A percentile compares a stretch with the other conserved stretches of the same genome.
Conservation (phyloP, 2,113 vertebrate genomes). For the Toxotes jaculatrix region DNA sequence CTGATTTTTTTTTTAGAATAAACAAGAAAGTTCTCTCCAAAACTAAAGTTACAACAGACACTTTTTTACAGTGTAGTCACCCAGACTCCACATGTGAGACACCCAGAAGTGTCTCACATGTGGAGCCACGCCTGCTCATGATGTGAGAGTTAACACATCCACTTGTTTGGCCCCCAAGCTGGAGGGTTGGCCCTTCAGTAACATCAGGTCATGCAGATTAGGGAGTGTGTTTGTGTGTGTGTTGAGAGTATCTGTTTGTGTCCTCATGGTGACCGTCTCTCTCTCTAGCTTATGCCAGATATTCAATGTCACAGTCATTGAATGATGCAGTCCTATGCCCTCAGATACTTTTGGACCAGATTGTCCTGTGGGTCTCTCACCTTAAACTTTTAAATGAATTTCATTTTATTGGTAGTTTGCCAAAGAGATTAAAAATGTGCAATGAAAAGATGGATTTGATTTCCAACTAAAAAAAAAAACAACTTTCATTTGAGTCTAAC, state of each 20-base stretch:
- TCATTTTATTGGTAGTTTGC: background rate
- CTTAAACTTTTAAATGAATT: background rate
- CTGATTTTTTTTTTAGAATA: background rate
- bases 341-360: background rate
- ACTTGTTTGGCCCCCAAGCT: conserved; percentile 32
- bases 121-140: background rate
- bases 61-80: background rate
- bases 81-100: background rate
- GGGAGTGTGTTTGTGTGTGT: background rate
- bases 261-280: background rate
- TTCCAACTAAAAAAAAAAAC: background rate
- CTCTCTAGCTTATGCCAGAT: conserved; percentile 19
- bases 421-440: background rate
- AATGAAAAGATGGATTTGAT: background rate
- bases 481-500: background rate
- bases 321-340: conserved; percentile 5
- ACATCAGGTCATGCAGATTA: background rate
- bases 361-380: background rate
- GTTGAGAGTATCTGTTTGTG: background rate
- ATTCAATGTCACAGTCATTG: conserved; percentile 26
- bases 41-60: background rate
- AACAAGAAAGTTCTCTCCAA: background rate
- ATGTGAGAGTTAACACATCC: conserved; percentile 7
- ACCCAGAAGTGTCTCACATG: background rate
- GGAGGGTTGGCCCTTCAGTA: conserved; percentile 8